Percentiles rank a stretch among this genome's conserved stretches.
These are phyloP conservation scores for Podocnemis expansa DNA, from an alignment of 2,113 vertebrate genomes.

Conservation along the genomic window DNA sequence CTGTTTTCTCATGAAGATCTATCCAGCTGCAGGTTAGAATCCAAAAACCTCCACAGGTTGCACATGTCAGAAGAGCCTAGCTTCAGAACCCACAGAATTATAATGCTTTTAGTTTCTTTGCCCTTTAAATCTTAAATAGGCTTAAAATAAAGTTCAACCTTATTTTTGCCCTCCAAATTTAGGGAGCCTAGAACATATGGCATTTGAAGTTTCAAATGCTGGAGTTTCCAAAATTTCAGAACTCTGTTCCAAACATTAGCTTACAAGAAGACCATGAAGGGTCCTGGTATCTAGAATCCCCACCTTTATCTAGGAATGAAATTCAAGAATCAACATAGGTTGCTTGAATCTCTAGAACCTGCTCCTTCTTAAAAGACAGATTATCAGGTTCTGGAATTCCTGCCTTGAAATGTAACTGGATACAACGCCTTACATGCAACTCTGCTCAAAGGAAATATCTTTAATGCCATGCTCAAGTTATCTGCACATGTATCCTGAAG, in stretches of 20 bases:
- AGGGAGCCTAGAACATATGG: background rate
- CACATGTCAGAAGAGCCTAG: background rate
- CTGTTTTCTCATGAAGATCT: background rate
- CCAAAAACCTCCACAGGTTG: background rate
- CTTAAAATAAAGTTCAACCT: background rate
- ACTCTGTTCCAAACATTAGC: background rate
- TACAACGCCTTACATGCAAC: background rate
- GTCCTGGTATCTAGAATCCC: background rate
- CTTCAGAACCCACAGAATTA: background rate
- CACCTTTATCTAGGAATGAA: background rate
- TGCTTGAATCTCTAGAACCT: background rate
- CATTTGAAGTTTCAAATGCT: background rate
- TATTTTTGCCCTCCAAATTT: background rate
- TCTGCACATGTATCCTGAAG: background rate
- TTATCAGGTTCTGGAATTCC: background rate
- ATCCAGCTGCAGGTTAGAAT: background rate
- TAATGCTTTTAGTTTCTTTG: background rate
- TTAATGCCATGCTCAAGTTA: background rate
- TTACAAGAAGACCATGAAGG: background rate
- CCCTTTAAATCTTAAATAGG: background rate
- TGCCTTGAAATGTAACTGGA: background rate
- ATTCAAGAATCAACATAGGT: background rate
- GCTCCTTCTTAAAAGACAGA: background rate
- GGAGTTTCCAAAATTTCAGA: background rate
- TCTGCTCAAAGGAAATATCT: background rate